A percentile compares a stretch with the other conserved stretches of the same genome.
Evolutionary conservation across 2,797 vertebrate genomes (phyloP).

Genomic region (Macrochelys suwanniensis): DNA sequence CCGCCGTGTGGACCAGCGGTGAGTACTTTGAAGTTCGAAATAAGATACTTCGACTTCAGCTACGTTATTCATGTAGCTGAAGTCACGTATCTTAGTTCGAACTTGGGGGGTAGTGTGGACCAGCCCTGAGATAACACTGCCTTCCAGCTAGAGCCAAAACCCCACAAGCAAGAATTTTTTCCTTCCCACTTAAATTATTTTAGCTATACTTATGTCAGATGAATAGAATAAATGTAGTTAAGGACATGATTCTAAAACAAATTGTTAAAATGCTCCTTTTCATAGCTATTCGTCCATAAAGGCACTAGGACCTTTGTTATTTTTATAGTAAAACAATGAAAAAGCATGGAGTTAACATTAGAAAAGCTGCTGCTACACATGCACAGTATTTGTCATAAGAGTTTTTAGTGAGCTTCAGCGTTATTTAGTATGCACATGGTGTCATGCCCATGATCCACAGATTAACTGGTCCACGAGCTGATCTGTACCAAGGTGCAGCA

Average conservation of each 20-base stretch:
- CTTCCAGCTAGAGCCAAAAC: slow-evolving; percentile 36
- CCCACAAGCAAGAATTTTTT: not conserved
- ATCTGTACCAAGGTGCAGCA: not conserved
- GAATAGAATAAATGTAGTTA: slow-evolving; percentile 65
- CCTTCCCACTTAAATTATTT: slow-evolving; percentile 50
- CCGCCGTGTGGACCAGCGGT: too few relatives aligned
- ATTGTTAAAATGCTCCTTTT: slow-evolving; percentile 42
- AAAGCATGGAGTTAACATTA: slow-evolving; percentile 43
- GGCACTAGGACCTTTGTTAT: slow-evolving; percentile 21
- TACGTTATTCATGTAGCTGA: too few relatives aligned
- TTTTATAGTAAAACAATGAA: slow-evolving; percentile 49
- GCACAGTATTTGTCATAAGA: slow-evolving; percentile 10
- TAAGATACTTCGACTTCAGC: too few relatives aligned
- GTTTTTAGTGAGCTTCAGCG: not conserved
- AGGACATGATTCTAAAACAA: slow-evolving; percentile 26
- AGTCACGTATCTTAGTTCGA: too few relatives aligned
- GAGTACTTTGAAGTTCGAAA: too few relatives aligned
- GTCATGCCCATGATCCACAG: not conserved
- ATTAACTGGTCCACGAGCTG: not conserved
- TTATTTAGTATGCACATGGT: not conserved
- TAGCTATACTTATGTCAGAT: slow-evolving; percentile 68
- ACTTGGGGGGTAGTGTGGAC: too few relatives aligned
- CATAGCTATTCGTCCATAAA: slow-evolving; percentile 22
- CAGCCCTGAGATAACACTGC: slow-evolving; percentile 3
- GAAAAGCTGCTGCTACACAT: slow-evolving; percentile 27